Conservation (phyloP, 2,888 invertebrate species). For the Spodoptera picta region DNA sequence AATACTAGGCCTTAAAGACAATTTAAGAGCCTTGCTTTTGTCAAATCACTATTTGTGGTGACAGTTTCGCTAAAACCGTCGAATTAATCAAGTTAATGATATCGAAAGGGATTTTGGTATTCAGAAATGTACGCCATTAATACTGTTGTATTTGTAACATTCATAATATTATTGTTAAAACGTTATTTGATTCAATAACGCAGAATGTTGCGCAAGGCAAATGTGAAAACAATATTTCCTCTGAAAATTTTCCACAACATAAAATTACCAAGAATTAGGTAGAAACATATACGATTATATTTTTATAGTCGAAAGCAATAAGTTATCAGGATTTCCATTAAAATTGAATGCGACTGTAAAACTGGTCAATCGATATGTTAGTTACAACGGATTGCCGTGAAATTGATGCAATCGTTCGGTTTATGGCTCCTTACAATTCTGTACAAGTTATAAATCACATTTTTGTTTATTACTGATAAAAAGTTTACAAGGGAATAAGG, state of each 20-base stretch:
- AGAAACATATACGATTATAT: slow-evolving; percentile 50
- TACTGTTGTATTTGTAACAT: too few relatives aligned
- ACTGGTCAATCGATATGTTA: slow-evolving; percentile 62
- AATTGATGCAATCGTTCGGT: slow-evolving; percentile 62
- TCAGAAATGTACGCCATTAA: neutral
- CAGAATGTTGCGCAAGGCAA: too few relatives aligned
- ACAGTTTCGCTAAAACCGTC: slow-evolving; percentile 12
- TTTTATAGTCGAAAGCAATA: slow-evolving; percentile 57
- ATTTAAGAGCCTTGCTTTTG: slow-evolving; percentile 23
- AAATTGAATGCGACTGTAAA: slow-evolving; percentile 64
- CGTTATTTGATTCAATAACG: neutral
- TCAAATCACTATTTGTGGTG: slow-evolving; percentile 19
- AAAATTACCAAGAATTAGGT: slow-evolving; percentile 47
- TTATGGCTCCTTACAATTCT: slow-evolving; percentile 62
- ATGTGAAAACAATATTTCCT: neutral
- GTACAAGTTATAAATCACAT: slow-evolving; percentile 57
- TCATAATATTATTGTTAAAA: too few relatives aligned
- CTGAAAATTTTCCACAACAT: slow-evolving; percentile 15
- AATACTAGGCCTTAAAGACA: slow-evolving; percentile 20
- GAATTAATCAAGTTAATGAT: slow-evolving; percentile 14
- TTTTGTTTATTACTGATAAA: slow-evolving; percentile 59
- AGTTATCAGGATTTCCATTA: slow-evolving; percentile 65
- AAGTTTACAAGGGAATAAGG: slow-evolving; percentile 45
- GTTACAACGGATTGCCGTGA: slow-evolving; percentile 63
- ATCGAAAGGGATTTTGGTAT: neutral